These are phyloP conservation scores for Glyptemys insculpta DNA, from an alignment of 2,797 vertebrate species.

Conservation along the genomic window DNA sequence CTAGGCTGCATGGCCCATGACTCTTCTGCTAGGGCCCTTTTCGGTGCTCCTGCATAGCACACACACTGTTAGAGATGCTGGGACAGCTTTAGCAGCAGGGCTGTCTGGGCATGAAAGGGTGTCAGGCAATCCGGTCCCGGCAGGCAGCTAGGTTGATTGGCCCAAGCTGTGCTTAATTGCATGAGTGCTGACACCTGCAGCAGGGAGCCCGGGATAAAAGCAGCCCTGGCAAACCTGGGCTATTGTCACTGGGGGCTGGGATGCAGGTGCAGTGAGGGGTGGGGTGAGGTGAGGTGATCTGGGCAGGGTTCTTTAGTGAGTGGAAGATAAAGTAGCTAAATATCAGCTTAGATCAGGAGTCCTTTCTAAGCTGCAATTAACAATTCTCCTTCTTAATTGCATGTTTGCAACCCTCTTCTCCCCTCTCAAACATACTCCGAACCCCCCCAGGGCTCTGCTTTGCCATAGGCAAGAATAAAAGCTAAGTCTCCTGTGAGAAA, in stretches of 20 bases:
- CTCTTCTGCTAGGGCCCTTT: not conserved
- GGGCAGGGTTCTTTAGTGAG: rapidly evolving
- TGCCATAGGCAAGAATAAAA: not conserved
- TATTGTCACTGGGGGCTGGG: rapidly evolving
- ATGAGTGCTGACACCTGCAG: not conserved
- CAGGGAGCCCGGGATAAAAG: not conserved
- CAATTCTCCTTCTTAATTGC: not conserved
- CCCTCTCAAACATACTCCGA: not conserved
- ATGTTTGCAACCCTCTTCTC: not conserved
- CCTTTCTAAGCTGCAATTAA: not conserved
- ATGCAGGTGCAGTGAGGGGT: rapidly evolving
- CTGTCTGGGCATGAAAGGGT: not conserved
- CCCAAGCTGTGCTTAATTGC: not conserved
- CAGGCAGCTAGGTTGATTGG: not conserved
- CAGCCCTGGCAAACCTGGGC: not conserved
- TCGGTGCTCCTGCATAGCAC: not conserved
- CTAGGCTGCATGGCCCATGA: not conserved
- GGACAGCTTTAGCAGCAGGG: not conserved
- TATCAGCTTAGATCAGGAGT: not conserved
- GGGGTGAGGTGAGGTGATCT: rapidly evolving
- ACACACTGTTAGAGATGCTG: not conserved
- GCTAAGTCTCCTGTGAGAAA: not conserved
- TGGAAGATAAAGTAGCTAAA: not conserved
- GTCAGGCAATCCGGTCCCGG: not conserved
- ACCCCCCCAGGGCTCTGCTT: not conserved